Conservation (phyloP, 2,888 invertebrate species). For the Tortricodes alternella region DNA sequence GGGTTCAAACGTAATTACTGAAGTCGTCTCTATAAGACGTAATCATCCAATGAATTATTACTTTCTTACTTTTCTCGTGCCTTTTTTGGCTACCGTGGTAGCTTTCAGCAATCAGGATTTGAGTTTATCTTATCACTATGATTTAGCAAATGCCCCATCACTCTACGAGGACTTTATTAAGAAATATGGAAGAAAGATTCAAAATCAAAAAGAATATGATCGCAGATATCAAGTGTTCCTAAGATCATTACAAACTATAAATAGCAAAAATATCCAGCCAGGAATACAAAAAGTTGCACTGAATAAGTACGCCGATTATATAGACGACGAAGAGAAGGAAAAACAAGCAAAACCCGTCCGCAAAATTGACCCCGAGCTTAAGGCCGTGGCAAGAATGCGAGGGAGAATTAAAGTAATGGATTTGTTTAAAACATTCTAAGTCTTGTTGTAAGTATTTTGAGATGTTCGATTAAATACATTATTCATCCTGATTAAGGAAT, state of each 20-base stretch:
- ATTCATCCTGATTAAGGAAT: too few species aligned
- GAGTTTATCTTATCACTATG: slow-evolving; percentile 35
- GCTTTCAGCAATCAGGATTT: background rate
- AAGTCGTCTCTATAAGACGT: background rate
- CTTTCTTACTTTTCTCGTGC: background rate
- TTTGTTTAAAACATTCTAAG: slow-evolving; percentile 1
- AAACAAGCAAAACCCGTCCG: slow-evolving; percentile 15
- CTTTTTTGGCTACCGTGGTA: background rate
- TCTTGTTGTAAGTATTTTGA: background rate
- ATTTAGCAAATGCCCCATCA: slow-evolving; percentile 40
- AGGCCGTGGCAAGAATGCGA: slow-evolving; percentile 22
- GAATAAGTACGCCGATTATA: slow-evolving; percentile 56
- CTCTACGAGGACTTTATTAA: slow-evolving; percentile 36
- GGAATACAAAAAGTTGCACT: slow-evolving; percentile 45
- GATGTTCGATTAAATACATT: background rate
- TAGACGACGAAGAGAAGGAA: slow-evolving; percentile 40
- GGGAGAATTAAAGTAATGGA: slow-evolving; percentile 20
- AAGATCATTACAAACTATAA: slow-evolving; percentile 51
- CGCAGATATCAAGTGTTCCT: slow-evolving; percentile 52
- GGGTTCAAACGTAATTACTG: background rate
- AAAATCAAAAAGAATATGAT: slow-evolving; percentile 46
- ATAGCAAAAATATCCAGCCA: slow-evolving; percentile 47
- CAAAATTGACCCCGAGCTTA: slow-evolving; percentile 46
- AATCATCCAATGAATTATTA: background rate
- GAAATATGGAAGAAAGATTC: slow-evolving; percentile 46